phyloP scores from a whole-genome alignment of 2,888 invertebrate species.

The Gryllus longicercus region DNA sequence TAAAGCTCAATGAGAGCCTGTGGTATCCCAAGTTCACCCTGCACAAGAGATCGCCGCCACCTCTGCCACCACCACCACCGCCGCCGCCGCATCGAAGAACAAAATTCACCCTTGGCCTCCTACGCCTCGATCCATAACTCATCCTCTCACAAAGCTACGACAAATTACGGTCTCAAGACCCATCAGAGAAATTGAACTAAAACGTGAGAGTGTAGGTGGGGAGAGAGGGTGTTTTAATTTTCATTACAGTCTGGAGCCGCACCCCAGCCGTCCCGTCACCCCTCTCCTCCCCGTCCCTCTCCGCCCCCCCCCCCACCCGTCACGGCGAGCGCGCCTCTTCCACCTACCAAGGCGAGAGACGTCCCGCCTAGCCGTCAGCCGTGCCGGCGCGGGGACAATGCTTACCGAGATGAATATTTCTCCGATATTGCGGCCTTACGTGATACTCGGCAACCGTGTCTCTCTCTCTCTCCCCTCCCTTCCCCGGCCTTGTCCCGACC shows the following conservation, averaged over 20 bases:
- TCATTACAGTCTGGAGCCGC: not conserved
- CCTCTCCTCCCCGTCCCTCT: no score
- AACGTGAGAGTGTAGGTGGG: not conserved
- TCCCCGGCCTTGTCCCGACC: not conserved
- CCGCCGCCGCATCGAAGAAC: not conserved
- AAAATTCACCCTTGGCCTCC: not conserved
- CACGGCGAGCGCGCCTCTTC: no score
- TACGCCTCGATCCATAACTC: conserved; percentile 6
- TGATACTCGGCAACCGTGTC: not conserved
- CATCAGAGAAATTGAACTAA: conserved; percentile 4
- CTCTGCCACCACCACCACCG: not conserved
- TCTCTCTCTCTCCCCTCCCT: not conserved
- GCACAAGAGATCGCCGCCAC: not conserved
- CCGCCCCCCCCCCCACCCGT: no score
- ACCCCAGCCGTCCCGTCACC: no score
- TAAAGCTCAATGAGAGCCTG: not conserved
- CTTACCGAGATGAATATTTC: conserved; percentile 11
- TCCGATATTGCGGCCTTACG: conserved; percentile 6
- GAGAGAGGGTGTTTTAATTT: not conserved
- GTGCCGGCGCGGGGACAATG: not conserved
- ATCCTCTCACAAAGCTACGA: not conserved
- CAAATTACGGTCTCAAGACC: not conserved
- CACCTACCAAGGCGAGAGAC: not conserved
- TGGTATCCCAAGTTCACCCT: not conserved
- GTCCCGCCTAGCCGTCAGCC: not conserved